Conservation (phyloP, 2,797 vertebrate genomes). For the Smutsia temminckii region DNA sequence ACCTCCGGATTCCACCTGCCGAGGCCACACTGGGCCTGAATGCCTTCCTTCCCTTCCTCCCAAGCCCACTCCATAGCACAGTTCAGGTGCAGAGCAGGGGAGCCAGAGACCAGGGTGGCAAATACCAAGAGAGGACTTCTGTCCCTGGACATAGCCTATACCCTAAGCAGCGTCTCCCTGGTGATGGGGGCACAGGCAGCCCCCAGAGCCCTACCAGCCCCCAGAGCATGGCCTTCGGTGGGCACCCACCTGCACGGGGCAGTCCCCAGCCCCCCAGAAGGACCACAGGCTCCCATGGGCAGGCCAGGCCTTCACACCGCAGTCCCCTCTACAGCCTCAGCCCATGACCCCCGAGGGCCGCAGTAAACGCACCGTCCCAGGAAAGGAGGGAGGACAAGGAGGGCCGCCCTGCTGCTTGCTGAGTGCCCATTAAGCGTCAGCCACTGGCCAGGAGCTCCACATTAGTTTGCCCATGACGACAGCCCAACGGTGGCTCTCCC, state of each 20-base stretch:
- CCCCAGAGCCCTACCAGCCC: background rate
- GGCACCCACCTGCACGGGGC: rapidly evolving
- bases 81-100: too few relatives aligned
- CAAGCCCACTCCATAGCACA: rapidly evolving
- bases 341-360: rapidly evolving
- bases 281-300: rapidly evolving
- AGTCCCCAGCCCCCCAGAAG: rapidly evolving
- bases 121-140: rapidly evolving
- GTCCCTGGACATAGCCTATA: background rate
- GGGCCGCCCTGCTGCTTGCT: background rate
- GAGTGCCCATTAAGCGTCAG: rapidly evolving
- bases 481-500: background rate
- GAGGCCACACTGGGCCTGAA: rapidly evolving
- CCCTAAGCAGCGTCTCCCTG: background rate
- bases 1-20: background rate
- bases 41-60: rapidly evolving
- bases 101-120: background rate
- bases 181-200: rapidly evolving
- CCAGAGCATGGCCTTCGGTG: rapidly evolving
- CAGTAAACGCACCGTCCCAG: background rate
- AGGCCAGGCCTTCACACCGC: background rate
- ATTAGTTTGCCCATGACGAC: background rate
- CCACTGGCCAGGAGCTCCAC: background rate
- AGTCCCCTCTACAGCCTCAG: background rate
- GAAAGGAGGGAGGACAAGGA: background rate